Percentiles rank a stretch among this genome's conserved stretches.
phyloP scores from a whole-genome alignment of 2,888 invertebrate species.

The Helicoverpa assulta region DNA sequence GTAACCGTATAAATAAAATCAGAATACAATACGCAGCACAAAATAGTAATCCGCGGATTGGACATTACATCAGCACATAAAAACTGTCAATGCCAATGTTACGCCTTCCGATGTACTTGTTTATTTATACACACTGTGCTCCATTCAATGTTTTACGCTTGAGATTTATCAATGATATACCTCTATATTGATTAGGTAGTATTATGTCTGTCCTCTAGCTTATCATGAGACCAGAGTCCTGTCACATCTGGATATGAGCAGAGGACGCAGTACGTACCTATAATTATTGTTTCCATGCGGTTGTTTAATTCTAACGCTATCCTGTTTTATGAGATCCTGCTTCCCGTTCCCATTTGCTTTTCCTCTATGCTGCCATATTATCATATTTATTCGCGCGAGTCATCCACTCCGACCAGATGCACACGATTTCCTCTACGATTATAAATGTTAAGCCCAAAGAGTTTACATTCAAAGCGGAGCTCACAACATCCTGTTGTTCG shows the following conservation, averaged over 20 bases:
- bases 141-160: slow-evolving; percentile 71
- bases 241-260: slow-evolving; percentile 8
- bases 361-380: slow-evolving; percentile 69
- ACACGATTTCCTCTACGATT: slow-evolving; percentile 77
- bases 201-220: slow-evolving; percentile 25
- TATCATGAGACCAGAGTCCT: slow-evolving; percentile 9
- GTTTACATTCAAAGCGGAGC: slow-evolving; percentile 76
- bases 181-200: slow-evolving; percentile 39
- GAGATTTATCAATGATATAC: slow-evolving; percentile 58
- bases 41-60: slow-evolving; percentile 73
- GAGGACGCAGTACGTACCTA: slow-evolving; percentile 52
- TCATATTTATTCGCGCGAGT: slow-evolving; percentile 67
- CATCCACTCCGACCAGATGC: slow-evolving; percentile 77
- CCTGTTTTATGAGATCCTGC: slow-evolving; percentile 71
- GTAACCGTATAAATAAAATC: slow-evolving; percentile 79
- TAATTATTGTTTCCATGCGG: slow-evolving; percentile 64
- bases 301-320: slow-evolving; percentile 66
- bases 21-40: slow-evolving; percentile 78
- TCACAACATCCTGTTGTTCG: slow-evolving; percentile 81
- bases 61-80: slow-evolving; percentile 81
- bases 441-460: slow-evolving; percentile 71
- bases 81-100: slow-evolving; percentile 85
- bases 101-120: slow-evolving; percentile 70
- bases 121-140: slow-evolving; percentile 58
- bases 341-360: slow-evolving; percentile 81